These are phyloP conservation scores for Akabosia matsudoensis DNA, from an alignment of 1,140 invertebrate species.

Conservation along the genomic window DNA sequence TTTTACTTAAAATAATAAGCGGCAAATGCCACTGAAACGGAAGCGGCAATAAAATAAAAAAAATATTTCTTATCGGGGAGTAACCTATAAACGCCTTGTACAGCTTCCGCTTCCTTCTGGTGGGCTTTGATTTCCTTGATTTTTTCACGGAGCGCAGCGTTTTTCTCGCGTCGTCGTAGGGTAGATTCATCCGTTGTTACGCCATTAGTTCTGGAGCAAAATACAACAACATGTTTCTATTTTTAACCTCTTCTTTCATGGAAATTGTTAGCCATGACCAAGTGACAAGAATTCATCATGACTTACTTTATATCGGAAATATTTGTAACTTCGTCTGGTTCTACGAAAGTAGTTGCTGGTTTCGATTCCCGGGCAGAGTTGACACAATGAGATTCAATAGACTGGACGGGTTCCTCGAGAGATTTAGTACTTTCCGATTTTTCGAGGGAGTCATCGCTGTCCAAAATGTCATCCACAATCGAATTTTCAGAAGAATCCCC, in stretches of 20 bases:
- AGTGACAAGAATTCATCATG: not conserved
- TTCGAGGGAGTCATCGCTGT: conserved; percentile 28
- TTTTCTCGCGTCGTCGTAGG: conserved; percentile 39
- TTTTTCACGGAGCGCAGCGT: conserved; percentile 45
- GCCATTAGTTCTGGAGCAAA: conserved; percentile 30
- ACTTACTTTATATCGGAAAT: not conserved
- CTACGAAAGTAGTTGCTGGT: conserved; percentile 7
- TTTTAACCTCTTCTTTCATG: not conserved
- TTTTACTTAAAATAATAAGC: conserved; percentile 25
- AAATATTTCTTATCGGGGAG: conserved; percentile 43
- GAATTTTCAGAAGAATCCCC: conserved; percentile 46
- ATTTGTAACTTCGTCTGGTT: conserved; percentile 4
- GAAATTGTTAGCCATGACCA: not conserved
- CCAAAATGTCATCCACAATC: conserved; percentile 42
- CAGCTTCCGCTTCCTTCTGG: conserved; percentile 46
- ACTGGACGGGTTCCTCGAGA: too few relatives aligned
- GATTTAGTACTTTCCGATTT: conserved; percentile 8
- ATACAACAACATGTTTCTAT: not conserved
- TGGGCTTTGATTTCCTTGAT: conserved; percentile 47
- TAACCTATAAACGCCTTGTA: conserved; percentile 48
- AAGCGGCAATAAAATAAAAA: conserved; percentile 32
- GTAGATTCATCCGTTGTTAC: conserved; percentile 28
- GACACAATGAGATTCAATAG: conserved; percentile 3
- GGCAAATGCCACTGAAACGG: conserved; percentile 25
- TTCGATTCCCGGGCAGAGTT: not conserved